phyloP scores from a whole-genome alignment of 2,113 vertebrate species.

The Bothrops jararaca region DNA sequence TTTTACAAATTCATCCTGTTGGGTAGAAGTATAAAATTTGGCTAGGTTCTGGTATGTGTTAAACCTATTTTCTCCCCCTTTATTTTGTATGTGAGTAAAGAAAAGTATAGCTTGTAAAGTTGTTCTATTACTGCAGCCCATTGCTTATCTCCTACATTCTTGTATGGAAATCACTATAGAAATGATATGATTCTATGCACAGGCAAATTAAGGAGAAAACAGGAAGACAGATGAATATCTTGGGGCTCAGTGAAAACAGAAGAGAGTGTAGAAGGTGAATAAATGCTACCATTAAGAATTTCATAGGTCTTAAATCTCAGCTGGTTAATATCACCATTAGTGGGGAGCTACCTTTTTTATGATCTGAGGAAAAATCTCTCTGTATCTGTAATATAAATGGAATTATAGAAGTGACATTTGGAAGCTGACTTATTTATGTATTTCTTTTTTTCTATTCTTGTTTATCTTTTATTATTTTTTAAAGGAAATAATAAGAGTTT shows the following conservation, averaged over 20 bases:
- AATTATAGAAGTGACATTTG: background rate
- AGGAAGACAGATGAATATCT: background rate
- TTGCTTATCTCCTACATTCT: background rate
- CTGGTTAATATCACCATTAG: background rate
- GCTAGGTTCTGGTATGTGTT: background rate
- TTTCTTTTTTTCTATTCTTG: background rate
- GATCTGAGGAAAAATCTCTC: background rate
- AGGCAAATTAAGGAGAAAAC: background rate
- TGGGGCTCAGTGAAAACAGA: background rate
- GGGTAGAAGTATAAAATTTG: background rate
- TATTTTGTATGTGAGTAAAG: background rate
- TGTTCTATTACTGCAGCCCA: background rate
- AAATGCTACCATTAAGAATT: background rate
- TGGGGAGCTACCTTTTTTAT: background rate
- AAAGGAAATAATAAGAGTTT: background rate
- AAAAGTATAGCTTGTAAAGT: background rate
- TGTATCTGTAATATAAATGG: background rate
- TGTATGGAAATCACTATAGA: background rate
- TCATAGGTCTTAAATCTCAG: background rate
- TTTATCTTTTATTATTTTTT: background rate
- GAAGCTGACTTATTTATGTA: background rate
- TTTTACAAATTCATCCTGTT: background rate
- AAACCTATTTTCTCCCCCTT: background rate
- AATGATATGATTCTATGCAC: background rate
- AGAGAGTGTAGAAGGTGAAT: background rate